These are phyloP conservation scores for Donacobius atricapilla DNA, from an alignment of 2,113 vertebrate species.

Conservation along the genomic window DNA sequence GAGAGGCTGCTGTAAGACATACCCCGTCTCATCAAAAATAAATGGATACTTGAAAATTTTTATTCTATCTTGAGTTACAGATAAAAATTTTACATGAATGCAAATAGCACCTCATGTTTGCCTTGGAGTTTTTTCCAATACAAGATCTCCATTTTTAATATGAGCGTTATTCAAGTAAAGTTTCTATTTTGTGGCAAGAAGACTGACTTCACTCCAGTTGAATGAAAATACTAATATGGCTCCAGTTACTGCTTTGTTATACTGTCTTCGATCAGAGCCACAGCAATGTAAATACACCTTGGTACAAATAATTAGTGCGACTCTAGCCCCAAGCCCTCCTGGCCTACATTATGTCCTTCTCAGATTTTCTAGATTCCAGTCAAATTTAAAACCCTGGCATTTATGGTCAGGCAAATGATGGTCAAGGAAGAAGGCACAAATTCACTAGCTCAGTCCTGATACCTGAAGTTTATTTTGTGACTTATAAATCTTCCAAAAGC, in stretches of 20 bases:
- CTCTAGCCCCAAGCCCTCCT: neutral
- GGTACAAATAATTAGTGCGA: neutral
- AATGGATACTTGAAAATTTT: neutral
- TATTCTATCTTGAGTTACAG: neutral
- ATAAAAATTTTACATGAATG: neutral
- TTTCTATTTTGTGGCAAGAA: neutral
- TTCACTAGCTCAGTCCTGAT: neutral
- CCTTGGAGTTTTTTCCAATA: neutral
- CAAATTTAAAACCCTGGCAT: neutral
- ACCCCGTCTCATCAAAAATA: neutral
- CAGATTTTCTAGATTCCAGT: neutral
- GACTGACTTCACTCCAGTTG: neutral
- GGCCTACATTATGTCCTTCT: neutral
- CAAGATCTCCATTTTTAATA: neutral
- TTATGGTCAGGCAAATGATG: neutral
- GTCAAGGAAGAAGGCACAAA: neutral
- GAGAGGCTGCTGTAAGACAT: neutral
- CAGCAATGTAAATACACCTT: neutral
- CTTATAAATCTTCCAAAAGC: neutral
- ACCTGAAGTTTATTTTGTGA: neutral
- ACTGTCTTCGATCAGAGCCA: neutral
- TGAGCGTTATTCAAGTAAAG: neutral
- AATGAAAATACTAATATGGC: neutral
- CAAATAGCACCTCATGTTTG: neutral
- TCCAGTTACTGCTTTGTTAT: neutral